A percentile compares a stretch with the other conserved stretches of the same genome.
These are phyloP conservation scores for Eupithecia exiguata DNA, from an alignment of 2,888 invertebrate species.

Conservation along the genomic window DNA sequence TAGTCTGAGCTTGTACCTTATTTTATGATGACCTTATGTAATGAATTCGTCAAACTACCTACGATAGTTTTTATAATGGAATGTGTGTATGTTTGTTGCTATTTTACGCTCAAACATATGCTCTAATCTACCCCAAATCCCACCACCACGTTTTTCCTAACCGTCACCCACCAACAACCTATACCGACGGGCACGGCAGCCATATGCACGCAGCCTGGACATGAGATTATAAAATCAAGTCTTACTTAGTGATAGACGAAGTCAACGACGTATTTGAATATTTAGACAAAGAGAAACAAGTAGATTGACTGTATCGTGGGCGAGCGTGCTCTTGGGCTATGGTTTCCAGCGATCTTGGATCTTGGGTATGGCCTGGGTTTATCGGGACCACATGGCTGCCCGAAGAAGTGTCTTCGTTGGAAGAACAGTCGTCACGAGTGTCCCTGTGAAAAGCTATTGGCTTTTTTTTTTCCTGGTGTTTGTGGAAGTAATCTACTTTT, in stretches of 20 bases:
- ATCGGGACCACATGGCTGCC: not conserved
- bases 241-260: not conserved
- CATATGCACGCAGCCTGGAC: not conserved
- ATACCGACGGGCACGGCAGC: too few relatives aligned
- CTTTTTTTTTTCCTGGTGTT: not conserved
- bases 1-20: too few relatives aligned
- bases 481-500: not conserved
- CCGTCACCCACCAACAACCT: too few relatives aligned
- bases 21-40: too few relatives aligned
- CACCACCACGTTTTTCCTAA: too few relatives aligned
- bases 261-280: not conserved
- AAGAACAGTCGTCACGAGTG: constrained; percentile 1
- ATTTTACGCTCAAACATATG: not conserved
- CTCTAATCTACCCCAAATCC: too few relatives aligned
- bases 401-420: not conserved
- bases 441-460: not conserved
- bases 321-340: not conserved
- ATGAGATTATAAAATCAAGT: not conserved
- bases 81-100: too few relatives aligned
- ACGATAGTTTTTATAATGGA: too few relatives aligned
- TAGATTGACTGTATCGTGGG: not conserved
- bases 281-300: not conserved
- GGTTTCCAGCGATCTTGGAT: not conserved
- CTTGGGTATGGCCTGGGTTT: too few relatives aligned
- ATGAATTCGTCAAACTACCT: too few relatives aligned